Evolutionary conservation across 2,888 invertebrate genomes (phyloP), one percentile per base, ranked within the genome.

Genomic region (Callosobruchus maculatus): DNA sequence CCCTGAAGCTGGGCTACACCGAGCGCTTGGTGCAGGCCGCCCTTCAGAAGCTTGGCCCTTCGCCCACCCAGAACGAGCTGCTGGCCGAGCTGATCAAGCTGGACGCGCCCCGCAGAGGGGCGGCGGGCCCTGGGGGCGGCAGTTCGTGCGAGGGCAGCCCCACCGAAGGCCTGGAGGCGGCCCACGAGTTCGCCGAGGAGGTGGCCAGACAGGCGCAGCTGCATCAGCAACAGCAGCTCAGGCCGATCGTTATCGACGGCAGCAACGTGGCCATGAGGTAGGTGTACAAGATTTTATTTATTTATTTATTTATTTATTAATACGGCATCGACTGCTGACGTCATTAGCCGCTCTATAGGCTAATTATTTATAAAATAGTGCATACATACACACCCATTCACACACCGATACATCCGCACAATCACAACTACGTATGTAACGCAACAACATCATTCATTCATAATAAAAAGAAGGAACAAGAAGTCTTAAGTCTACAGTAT

Each of bases 221-320:
- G 66, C 68, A 68, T 68, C 21, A 21, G 21, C 74, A 30, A 67
- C 68, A 68, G 9, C 21, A 21, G 7, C 87, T 93, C 20, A 88
- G 96, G 75, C 93, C 94, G 74, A 93, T 97, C 77, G 96, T 97
- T 78, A 94, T 97, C 77, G 97, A 97, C 86, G 97, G 97, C 82
- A 96, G 96, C 86, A 97, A 97, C 86, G 95, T 97, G 21, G 97
- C 97, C 67, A 95, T 97, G 94, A 94, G 93, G 94, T 94, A 85
- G 83, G 84, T 70, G n/a, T n/a, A n/a, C n/a, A n/a, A n/a, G n/a
- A 13, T 30, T 30, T 31, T 5, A n/a, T n/a, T n/a, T n/a, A n/a
- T n/a, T n/a, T n/a, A 4, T 2, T 4, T 26, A n/a, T 26, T 26
- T 26, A 4, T 26, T 26, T 26, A 26, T 26, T 26, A 26, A 26